These are phyloP conservation scores for Archips crataeganus DNA, from an alignment of 2,888 invertebrate genomes.

Conservation along the genomic window DNA sequence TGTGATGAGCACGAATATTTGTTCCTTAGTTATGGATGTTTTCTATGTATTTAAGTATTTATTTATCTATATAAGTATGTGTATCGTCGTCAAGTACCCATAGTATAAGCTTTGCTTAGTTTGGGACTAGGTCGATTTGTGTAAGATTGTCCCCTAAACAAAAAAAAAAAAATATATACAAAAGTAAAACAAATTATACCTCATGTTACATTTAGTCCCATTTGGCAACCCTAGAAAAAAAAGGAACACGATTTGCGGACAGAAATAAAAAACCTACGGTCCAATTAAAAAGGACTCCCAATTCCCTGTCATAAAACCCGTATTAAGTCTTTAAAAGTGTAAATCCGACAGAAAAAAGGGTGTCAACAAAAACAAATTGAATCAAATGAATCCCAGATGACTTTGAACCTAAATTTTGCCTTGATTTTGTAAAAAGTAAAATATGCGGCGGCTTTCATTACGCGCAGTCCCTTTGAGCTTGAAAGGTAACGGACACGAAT, in stretches of 20 bases:
- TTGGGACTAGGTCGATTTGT: too few species aligned
- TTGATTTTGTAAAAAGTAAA: constrained; percentile 4
- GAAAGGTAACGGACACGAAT: too few species aligned
- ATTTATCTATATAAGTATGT: too few species aligned
- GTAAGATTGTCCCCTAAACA: too few species aligned
- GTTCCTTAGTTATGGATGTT: too few species aligned
- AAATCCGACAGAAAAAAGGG: constrained; percentile 1
- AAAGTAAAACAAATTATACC: background rate
- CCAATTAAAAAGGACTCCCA: constrained; percentile 4
- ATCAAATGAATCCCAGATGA: constrained; percentile 34
- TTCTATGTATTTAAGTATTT: too few species aligned
- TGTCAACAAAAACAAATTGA: constrained; percentile 36
- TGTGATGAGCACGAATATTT: too few species aligned
- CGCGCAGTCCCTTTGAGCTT: too few species aligned
- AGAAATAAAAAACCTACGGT: background rate
- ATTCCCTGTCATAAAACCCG: background rate
- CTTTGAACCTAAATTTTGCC: background rate
- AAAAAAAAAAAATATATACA: background rate
- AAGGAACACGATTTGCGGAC: background rate
- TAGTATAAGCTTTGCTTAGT: too few species aligned
- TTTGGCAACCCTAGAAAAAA: background rate
- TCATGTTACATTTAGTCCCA: background rate
- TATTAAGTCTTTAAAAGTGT: constrained; percentile 10
- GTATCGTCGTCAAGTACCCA: too few species aligned
- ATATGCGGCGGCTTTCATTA: background rate